phyloP scores from a whole-genome alignment of 2,797 vertebrate genomes.

The Mormyrus hasselquistii region DNA sequence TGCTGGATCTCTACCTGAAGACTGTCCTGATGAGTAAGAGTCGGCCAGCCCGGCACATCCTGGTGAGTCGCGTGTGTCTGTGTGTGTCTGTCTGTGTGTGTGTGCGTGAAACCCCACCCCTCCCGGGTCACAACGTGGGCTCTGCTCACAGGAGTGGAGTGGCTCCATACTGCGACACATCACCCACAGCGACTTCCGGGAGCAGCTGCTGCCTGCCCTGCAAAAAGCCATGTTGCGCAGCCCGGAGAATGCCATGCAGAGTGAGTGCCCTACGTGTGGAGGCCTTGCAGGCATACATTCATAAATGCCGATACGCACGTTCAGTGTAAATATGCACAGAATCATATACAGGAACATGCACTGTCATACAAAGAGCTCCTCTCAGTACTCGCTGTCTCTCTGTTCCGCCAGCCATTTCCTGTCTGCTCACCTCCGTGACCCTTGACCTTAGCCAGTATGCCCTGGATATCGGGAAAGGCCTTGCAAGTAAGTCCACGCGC shows the following conservation, averaged over 20 bases:
- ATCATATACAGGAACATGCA: background rate
- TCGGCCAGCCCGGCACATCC: conserved; percentile 77
- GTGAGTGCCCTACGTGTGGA: conserved; percentile 56
- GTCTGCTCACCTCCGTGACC: conserved; percentile 77
- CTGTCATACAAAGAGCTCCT: background rate
- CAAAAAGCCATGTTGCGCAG: conserved; percentile 92
- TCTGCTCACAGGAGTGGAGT: conserved; percentile 71
- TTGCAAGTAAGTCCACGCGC: conserved; percentile 73
- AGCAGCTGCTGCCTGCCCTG: conserved; percentile 77
- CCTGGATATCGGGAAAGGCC: conserved; percentile 83
- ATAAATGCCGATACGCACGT: background rate
- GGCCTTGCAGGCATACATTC: background rate
- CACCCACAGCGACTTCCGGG: conserved; percentile 86
- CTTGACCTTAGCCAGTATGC: conserved; percentile 96
- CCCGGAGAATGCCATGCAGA: conserved; percentile 90
- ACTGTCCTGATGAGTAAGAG: conserved; percentile 88
- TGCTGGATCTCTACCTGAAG: conserved; percentile 89
- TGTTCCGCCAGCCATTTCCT: conserved; percentile 72
- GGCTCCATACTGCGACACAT: conserved; percentile 76
- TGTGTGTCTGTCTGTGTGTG: background rate
- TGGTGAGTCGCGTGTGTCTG: conserved; percentile 61
- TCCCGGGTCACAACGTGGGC: background rate
- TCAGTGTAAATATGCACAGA: background rate
- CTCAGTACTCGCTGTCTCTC: background rate
- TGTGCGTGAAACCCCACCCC: background rate